Conservation (phyloP, 2,888 invertebrate genomes). For the Sesia bembeciformis region DNA sequence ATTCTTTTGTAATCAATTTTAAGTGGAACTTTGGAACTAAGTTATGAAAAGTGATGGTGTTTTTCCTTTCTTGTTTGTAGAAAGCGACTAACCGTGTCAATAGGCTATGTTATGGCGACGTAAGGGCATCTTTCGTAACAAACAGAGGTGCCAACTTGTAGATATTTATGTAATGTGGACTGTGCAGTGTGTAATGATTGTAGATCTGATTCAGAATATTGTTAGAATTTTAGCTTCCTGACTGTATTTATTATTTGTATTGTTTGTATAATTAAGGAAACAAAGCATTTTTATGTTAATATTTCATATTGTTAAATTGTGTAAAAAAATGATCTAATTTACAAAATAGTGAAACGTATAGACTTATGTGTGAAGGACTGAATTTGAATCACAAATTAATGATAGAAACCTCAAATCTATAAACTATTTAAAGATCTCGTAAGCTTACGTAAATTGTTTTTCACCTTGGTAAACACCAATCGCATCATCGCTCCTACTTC, state of each 20-base stretch:
- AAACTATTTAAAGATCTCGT: not conserved
- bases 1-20: slow-evolving; percentile 30
- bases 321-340: not conserved
- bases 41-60: not conserved
- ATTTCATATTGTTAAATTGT: no score
- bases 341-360: not conserved
- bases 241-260: no score
- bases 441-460: slow-evolving; percentile 4
- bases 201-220: no score
- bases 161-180: no score
- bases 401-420: not conserved
- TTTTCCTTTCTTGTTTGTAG: slow-evolving; percentile 2
- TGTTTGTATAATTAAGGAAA: no score
- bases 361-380: not conserved
- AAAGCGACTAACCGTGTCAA: not conserved
- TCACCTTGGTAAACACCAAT: not conserved
- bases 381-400: not conserved
- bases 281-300: no score
- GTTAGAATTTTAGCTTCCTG: no score
- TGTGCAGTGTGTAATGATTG: no score
- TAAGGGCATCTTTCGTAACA: no score
- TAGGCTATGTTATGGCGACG: not conserved
- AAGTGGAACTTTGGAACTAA: not conserved
- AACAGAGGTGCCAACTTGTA: no score
- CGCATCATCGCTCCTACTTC: slow-evolving; percentile 5